A percentile compares a stretch with the other conserved stretches of the same genome.
These are phyloP conservation scores for Rhineura floridana DNA, from an alignment of 2,113 vertebrate genomes.

Conservation along the genomic window DNA sequence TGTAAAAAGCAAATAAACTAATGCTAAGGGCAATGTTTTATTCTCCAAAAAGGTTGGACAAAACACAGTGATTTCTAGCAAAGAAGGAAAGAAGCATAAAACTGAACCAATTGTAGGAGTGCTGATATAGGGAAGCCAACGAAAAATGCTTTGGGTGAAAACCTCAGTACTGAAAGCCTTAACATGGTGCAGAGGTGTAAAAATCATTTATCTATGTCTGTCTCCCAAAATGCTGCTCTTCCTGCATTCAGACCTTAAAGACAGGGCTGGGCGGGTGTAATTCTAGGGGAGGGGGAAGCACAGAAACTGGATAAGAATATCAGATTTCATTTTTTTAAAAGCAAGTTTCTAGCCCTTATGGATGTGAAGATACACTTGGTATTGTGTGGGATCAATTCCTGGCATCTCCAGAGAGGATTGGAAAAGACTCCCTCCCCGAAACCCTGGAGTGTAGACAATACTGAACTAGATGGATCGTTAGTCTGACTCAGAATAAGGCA, in stretches of 20 bases:
- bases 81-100: conserved; percentile 50
- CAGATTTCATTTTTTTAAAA: not conserved
- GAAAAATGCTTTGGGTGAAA: conserved; percentile 48
- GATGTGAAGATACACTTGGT: not conserved
- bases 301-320: not conserved
- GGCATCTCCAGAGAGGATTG: not conserved
- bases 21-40: conserved; percentile 59
- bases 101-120: conserved; percentile 54
- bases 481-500: too few species aligned
- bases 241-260: conserved; percentile 1
- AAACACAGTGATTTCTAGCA: conserved; percentile 57
- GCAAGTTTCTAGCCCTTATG: not conserved
- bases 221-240: conserved; percentile 2
- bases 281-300: too few species aligned
- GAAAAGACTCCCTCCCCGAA: not conserved
- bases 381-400: not conserved
- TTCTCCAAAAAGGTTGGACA: conserved; percentile 70
- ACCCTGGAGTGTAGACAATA: too few species aligned
- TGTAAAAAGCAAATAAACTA: conserved; percentile 59
- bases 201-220: conserved; percentile 51
- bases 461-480: too few species aligned
- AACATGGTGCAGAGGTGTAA: conserved; percentile 21
- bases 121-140: conserved; percentile 50
- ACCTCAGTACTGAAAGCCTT: conserved; percentile 40
- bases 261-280: not conserved